These are phyloP conservation scores for Plebejus melissa DNA, from an alignment of 2,888 invertebrate species.

Conservation along the genomic window DNA sequence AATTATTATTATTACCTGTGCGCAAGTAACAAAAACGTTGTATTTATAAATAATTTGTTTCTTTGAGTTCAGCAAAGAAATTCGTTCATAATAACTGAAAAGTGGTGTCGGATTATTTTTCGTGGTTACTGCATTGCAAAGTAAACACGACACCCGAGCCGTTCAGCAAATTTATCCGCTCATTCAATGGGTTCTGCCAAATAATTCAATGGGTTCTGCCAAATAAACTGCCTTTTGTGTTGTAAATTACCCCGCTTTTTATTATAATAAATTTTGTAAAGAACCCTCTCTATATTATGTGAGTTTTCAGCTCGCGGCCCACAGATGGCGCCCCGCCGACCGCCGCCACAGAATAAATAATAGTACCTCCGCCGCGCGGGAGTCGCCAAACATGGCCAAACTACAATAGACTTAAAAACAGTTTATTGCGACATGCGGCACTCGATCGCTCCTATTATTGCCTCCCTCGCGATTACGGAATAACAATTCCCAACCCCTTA, in stretches of 20 bases:
- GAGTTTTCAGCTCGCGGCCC: not conserved
- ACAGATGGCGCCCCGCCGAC: not conserved
- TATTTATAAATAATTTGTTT: too few species aligned
- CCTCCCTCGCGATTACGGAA: not conserved
- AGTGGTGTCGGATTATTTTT: not conserved
- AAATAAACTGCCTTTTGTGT: not conserved
- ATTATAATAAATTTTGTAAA: not conserved
- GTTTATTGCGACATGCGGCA: constrained; percentile 18
- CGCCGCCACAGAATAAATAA: too few species aligned
- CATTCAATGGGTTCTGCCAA: not conserved
- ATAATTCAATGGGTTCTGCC: not conserved
- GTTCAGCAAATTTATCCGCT: not conserved
- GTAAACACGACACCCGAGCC: not conserved
- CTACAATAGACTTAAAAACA: too few species aligned
- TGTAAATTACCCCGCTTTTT: not conserved
- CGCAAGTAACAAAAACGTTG: too few species aligned
- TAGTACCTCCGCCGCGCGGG: not conserved
- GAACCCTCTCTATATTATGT: not conserved
- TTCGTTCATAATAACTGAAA: not conserved
- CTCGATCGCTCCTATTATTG: not conserved
- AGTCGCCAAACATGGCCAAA: not conserved
- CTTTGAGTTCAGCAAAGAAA: not conserved
- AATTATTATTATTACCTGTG: too few species aligned
- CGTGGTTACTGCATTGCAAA: not conserved
- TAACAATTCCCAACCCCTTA: not conserved